phyloP scores from a whole-genome alignment of 2,113 vertebrate genomes.

The Mus spicilegus region DNA sequence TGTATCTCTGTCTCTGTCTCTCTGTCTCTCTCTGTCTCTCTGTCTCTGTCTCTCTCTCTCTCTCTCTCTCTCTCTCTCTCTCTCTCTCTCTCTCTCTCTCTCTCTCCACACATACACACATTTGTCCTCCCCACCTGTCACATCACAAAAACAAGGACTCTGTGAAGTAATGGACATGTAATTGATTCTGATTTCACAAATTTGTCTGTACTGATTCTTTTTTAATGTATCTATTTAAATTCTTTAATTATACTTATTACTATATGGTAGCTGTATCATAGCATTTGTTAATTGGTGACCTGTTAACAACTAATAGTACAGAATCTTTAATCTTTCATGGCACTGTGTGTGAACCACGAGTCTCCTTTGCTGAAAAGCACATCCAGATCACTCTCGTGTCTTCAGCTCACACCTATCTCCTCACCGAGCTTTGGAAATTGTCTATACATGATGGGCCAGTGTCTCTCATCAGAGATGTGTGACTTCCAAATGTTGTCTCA shows the following conservation, averaged over 20 bases:
- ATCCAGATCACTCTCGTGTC: background rate
- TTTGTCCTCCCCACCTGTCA: background rate
- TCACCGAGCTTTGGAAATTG: background rate
- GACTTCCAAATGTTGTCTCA: slow-evolving; percentile 3
- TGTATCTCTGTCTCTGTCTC: too few relatives aligned
- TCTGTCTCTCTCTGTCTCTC: too few relatives aligned
- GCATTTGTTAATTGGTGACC: background rate
- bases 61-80: too few relatives aligned
- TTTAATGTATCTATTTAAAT: background rate
- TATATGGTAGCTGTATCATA: background rate
- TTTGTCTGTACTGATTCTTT: background rate
- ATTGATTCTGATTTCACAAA: background rate
- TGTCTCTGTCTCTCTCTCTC: too few relatives aligned
- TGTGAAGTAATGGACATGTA: background rate
- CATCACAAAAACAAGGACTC: background rate
- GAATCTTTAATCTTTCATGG: background rate
- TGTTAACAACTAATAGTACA: background rate
- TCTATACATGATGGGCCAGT: background rate
- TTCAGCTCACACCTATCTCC: background rate
- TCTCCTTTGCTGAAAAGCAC: background rate
- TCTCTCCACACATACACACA: background rate
- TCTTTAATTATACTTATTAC: background rate
- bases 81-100: too few relatives aligned
- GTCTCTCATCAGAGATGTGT: background rate
- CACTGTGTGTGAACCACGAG: background rate